Evolutionary conservation across 2,113 vertebrate genomes (phyloP).

Genomic region (Rhodinocichla rosea): DNA sequence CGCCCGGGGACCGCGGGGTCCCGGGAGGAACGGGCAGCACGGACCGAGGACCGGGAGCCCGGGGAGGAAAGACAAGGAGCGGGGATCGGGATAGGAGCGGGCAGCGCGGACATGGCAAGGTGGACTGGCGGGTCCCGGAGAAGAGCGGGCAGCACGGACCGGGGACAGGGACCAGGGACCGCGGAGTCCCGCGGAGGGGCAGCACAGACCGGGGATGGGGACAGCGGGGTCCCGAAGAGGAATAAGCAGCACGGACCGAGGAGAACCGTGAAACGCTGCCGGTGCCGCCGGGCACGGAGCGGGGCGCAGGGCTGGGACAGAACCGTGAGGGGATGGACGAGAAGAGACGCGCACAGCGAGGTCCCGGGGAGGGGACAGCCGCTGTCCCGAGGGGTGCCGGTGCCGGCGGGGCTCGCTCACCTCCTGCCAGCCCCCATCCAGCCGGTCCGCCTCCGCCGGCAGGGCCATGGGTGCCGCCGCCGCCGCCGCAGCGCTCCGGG

Average conservation of each 20-base stretch:
- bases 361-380: neutral
- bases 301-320: neutral
- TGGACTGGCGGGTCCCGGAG: no score
- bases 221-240: neutral
- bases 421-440: slow-evolving; percentile 38
- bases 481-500: neutral
- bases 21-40: neutral
- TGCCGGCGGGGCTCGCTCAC: neutral
- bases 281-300: neutral
- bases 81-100: neutral
- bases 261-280: neutral
- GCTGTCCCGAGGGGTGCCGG: neutral
- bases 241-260: neutral
- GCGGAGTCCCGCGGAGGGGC: no score
- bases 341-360: neutral
- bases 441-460: neutral
- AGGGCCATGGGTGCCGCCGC: neutral
- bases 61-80: neutral
- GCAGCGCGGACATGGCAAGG: neutral
- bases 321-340: neutral
- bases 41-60: no score
- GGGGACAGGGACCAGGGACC: neutral
- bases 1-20: no score
- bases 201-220: neutral
- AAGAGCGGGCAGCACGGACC: neutral